Percentiles rank a stretch among this genome's conserved stretches.
Evolutionary conservation across 2,113 vertebrate genomes (phyloP).

Genomic region (Harpagus bidentatus): DNA sequence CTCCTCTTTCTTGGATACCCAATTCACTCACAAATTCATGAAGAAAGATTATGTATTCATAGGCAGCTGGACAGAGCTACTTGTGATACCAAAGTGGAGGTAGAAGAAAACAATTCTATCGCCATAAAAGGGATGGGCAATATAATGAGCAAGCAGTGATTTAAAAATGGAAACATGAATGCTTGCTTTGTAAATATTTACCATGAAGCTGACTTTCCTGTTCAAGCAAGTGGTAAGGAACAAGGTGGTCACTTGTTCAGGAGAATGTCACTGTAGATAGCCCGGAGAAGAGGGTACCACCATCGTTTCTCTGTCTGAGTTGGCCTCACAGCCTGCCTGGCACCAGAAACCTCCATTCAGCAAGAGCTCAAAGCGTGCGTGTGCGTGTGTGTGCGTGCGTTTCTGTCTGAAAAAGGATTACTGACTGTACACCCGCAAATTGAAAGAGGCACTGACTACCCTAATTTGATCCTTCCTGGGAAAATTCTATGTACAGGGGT

Average conservation of each 20-base stretch:
- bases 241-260: not conserved
- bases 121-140: not conserved
- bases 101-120: not conserved
- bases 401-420: not conserved
- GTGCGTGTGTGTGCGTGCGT: fast-evolving
- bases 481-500: not conserved
- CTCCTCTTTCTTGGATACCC: not conserved
- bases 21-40: not conserved
- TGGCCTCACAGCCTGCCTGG: not conserved
- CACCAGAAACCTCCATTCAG: not conserved
- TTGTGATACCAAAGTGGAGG: not conserved
- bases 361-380: not conserved
- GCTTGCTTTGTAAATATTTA: not conserved
- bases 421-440: not conserved
- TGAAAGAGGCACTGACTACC: not conserved
- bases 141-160: not conserved
- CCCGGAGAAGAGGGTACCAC: not conserved
- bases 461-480: not conserved
- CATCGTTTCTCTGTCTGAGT: not conserved
- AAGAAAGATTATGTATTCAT: not conserved
- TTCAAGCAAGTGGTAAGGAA: not conserved
- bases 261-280: not conserved
- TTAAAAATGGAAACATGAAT: not conserved
- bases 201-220: not conserved
- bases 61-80: not conserved